phyloP scores from a whole-genome alignment of 2,113 vertebrate genomes.

The Megaptera novaeangliae region DNA sequence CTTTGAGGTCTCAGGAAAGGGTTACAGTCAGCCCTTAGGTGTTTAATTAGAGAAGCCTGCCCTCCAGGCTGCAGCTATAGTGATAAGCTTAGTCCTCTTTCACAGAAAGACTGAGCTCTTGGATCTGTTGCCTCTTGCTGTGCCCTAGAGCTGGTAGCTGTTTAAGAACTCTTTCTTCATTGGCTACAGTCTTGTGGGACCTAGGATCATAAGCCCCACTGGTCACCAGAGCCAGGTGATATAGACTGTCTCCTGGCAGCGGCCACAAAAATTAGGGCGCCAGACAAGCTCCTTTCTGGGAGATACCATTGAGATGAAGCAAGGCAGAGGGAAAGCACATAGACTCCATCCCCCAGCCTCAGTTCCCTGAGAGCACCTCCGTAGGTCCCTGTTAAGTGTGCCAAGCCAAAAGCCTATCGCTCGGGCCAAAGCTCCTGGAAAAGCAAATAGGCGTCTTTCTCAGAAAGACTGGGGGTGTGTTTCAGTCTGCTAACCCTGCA shows the following conservation, averaged over 20 bases:
- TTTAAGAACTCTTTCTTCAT: neutral
- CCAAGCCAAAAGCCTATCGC: neutral
- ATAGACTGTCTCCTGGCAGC: neutral
- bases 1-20: neutral
- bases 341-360: neutral
- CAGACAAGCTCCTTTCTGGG: neutral
- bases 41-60: neutral
- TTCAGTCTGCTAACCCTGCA: neutral
- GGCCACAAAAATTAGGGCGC: too few relatives aligned
- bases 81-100: neutral
- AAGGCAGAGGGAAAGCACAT: neutral
- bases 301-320: neutral
- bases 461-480: neutral
- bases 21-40: neutral
- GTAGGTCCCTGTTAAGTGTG: neutral
- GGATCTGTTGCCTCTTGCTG: neutral
- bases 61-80: too few relatives aligned
- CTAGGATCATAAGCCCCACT: neutral
- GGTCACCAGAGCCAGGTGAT: neutral
- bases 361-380: neutral
- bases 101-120: neutral
- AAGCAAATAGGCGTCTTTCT: neutral
- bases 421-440: neutral
- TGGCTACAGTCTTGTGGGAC: neutral
- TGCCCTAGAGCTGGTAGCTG: neutral